Evolutionary conservation across 2,888 invertebrate genomes (phyloP), one percentile per base, ranked within the genome.

Genomic region (Hirtodrosophila duncani): DNA sequence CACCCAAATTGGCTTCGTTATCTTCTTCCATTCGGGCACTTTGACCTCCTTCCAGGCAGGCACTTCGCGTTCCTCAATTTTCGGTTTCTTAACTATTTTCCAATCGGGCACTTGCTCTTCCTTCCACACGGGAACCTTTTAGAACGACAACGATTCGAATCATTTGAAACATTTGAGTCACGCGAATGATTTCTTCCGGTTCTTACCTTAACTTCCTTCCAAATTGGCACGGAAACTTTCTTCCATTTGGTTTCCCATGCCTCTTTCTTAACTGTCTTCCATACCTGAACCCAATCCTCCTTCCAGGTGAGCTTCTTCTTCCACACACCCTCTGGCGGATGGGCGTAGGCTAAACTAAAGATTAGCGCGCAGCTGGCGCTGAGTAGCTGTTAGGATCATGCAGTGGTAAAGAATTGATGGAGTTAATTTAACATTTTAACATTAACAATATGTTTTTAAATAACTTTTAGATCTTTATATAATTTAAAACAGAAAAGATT

Each of bases 261-360:
- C 58, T 87, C 88, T 83, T 94, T 93, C 68, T 93, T 93, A 30
- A 92, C 91, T 0, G 90, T 90, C 85, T 93, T 93, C 92, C 92
- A 93, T 17, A 92, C 83, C 59, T 85, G 84, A 3, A 84, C 83
- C 93, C 93, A 94, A 67, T 94, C 93, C 53, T 92, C 92, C 86
- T 94, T 94, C 94, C 94, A 95, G 17, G 90, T 90, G 31, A 94
- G 88, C 85, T 94, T 94, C 86, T 94, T 94, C 85, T 94, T 92
- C 93, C 93, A 94, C 66, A 91, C 90, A 52, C 94, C 94, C 77
- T 89, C 88, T 53, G 92, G 92, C 20, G 86, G 85, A 79, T 86
- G 86, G 49, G 85, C 85, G 48, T 72, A 77, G 41, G 82, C 79
- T 50, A 83, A 67, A 63, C 84, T 83, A 46, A 83, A 63, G 51